These are phyloP conservation scores for Drosophila fungiperda DNA, from an alignment of 2,888 invertebrate species.

Conservation along the genomic window DNA sequence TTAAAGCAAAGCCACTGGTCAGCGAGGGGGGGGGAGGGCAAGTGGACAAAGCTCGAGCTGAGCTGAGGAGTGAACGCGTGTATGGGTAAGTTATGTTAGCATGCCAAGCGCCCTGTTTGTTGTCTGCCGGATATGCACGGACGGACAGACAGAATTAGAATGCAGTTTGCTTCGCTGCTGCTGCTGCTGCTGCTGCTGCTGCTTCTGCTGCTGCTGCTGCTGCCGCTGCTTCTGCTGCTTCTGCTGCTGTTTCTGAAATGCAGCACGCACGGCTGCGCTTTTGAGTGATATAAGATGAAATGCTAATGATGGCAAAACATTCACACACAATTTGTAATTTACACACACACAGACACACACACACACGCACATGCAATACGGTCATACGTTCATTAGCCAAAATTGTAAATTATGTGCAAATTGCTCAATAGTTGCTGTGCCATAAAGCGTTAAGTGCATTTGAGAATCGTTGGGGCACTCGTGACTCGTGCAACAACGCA, in stretches of 20 bases:
- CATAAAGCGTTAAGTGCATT: slow-evolving; percentile 27
- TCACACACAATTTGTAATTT: slow-evolving; percentile 28
- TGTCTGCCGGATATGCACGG: slow-evolving; percentile 69
- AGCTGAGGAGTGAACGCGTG: neutral
- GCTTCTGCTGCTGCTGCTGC: no score
- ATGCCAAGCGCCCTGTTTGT: slow-evolving; percentile 35
- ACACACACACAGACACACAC: neutral
- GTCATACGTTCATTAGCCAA: slow-evolving; percentile 51
- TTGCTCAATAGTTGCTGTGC: slow-evolving; percentile 7
- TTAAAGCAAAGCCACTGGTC: slow-evolving; percentile 11
- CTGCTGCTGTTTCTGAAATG: slow-evolving; percentile 58
- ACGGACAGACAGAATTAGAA: slow-evolving; percentile 60
- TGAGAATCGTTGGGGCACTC: slow-evolving; percentile 27
- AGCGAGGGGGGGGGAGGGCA: slow-evolving; percentile 5
- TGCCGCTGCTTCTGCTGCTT: slow-evolving; percentile 4
- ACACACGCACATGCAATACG: neutral
- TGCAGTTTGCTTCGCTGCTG: slow-evolving; percentile 55
- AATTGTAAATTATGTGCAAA: slow-evolving; percentile 29
- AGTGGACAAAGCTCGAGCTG: neutral
- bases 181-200: slow-evolving; percentile 22
- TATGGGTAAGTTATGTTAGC: slow-evolving; percentile 37
- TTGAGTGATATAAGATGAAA: slow-evolving; percentile 78
- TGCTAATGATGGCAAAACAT: slow-evolving; percentile 76
- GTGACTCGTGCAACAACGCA: slow-evolving; percentile 8
- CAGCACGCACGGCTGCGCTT: slow-evolving; percentile 68